Base-by-base conservation (phyloP, 2,113 vertebrate genomes). In the Cololabis saira region DNA sequence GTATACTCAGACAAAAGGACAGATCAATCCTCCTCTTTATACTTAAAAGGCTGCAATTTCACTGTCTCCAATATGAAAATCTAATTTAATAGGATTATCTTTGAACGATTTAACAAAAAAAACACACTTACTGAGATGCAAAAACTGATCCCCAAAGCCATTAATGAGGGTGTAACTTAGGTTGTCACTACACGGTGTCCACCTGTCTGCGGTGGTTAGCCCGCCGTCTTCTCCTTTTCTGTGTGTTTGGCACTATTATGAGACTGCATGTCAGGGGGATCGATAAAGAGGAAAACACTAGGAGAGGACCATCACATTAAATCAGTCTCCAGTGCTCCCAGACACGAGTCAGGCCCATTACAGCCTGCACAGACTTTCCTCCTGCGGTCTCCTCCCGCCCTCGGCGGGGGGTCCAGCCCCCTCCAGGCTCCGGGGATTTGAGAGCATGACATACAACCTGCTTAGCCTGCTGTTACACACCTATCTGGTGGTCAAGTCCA, bases 251-350 rank as follows among this genome's bases (percentile, higher is more conserved):
- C 76, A 82, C 69, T 83, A 86, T 83, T 82, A 89, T 83, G 84
- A 81, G 85, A 60, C 81, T 71, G 76, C 81, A 82, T 80, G 84
- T 87, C 81, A 65, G 62, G 71, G 70, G 72, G 81, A 90, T 88
- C 83, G 70, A 92, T 90, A 80, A 44, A 40, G 80, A 89, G 75
- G 77, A 89, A 89, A 90, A 87, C 78, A 80, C 71, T 79, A 65
- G 69, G 75, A 76, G 73, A 89, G 73, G 60, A 77, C 71, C 73
- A 67, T 78, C 30, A 37, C 15, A 71, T 76, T 90, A 89, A 89
- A 91, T 90, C 86, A 87, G 83, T 78, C 71, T 80, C 43, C 47
- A 47, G 63, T 14, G 42, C 80, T 91, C 13, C n/a, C 51, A 65
- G 78, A 64, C 81, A 84, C 19, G 15, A 82, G 68, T 53, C 76